Conservation (phyloP, 2,113 vertebrate genomes). For the Pituophis catenifer region DNA sequence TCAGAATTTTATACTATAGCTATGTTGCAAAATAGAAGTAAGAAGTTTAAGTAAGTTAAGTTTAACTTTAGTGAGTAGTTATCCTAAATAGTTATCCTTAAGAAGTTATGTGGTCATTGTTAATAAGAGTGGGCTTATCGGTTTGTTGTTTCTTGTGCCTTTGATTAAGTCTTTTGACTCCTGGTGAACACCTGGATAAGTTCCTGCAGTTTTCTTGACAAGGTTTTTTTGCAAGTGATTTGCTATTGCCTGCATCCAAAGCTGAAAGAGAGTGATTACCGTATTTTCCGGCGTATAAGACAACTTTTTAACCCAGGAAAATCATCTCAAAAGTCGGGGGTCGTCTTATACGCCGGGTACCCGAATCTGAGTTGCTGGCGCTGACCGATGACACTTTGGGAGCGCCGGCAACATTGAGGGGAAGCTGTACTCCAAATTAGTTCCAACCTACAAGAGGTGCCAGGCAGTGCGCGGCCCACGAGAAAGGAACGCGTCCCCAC, state of each 20-base stretch:
- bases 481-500: too few relatives aligned
- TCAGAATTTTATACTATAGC: not conserved
- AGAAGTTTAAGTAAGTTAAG: not conserved
- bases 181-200: not conserved
- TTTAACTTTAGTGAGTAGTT: too few relatives aligned
- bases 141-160: not conserved
- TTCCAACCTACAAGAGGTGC: too few relatives aligned
- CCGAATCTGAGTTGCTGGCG: too few relatives aligned
- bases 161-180: not conserved
- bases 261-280: not conserved
- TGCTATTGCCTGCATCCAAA: not conserved
- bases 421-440: too few relatives aligned
- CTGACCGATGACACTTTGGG: too few relatives aligned
- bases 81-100: not conserved
- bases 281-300: too few relatives aligned
- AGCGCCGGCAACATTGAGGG: too few relatives aligned
- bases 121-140: not conserved
- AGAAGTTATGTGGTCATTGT: not conserved
- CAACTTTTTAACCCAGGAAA: too few relatives aligned
- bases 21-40: not conserved
- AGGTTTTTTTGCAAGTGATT: not conserved
- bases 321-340: too few relatives aligned
- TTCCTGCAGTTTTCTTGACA: not conserved
- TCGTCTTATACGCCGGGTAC: too few relatives aligned
- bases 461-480: too few relatives aligned